These are phyloP conservation scores for Protaetia brevitarsis DNA, from an alignment of 1,140 invertebrate genomes.

Conservation along the genomic window DNA sequence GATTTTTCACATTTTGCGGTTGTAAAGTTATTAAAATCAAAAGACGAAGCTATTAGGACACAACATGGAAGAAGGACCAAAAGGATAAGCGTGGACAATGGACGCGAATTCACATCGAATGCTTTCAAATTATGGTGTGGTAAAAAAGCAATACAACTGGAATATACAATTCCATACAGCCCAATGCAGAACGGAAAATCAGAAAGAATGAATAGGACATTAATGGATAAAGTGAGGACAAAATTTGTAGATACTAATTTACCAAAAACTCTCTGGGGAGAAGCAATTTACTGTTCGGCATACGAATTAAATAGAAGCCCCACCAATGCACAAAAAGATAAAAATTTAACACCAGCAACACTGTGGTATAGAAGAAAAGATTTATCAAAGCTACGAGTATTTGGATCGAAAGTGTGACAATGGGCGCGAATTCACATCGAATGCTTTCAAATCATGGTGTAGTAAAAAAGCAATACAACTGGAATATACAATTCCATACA, in stretches of 20 bases:
- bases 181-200: conserved; percentile 47
- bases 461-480: no score
- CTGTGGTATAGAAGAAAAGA: no score
- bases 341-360: conserved; percentile 28
- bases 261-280: no score
- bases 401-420: no score
- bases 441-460: no score
- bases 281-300: no score
- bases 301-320: conserved; percentile 27
- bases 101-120: conserved; percentile 8
- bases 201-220: conserved; percentile 37
- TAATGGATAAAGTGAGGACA: no score
- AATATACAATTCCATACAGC: no score
- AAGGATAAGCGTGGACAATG: conserved; percentile 28
- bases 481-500: no score
- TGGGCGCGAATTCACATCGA: conserved; percentile 4
- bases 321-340: conserved; percentile 32
- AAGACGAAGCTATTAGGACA: background rate
- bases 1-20: background rate
- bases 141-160: conserved; percentile 38
- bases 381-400: conserved; percentile 34
- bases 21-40: no score
- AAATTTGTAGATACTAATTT: no score
- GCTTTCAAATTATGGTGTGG: conserved; percentile 36
- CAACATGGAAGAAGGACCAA: background rate